Base-by-base conservation (phyloP, 2,888 invertebrate species). In the Ferrisia virgata region DNA sequence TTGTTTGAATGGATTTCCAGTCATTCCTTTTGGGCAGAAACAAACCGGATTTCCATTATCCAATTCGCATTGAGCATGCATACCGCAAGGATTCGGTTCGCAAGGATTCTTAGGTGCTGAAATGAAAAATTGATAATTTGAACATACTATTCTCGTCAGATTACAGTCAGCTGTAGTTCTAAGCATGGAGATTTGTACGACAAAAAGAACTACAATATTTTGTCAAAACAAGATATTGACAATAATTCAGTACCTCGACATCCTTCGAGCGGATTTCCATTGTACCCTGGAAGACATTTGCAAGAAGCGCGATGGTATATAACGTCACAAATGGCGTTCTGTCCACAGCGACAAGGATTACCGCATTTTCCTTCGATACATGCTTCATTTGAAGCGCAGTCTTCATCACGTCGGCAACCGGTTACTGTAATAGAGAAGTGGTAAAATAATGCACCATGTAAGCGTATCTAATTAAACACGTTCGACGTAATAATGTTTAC, bases 1-100 rank as follows among this genome's bases (percentile, higher is more conserved):
- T 89, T 93, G 94, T 88, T 93, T 92, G 88, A 96, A 96, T 69
- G 96, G 96, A 91, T 96, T 96, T 89, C 96, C 96, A 3, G 96
- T 96, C 86, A 95, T 90, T 85, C 95, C 96, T 89, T 94, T 95
- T 0, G 96, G 96, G 88, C 96, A 96, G 90, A 92, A 95, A 88
- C 96, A 97, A 86, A 96, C 94, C 1, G 96, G 96, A 88, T 93
- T 94, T 81, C 95, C 96, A 87, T 93, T 92, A 87, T 95, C 95
- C 80, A 93, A 91, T 89, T 95, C 95, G 88, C 96, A 97, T 86
- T 94, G 89, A 0, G 96, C 96, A 87, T 94, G 94, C 1, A 91
- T 89, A n/a, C 96, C 96, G 87, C 96, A 96, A n/a, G 96, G 96
- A 89, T 94, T 95, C 31, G 95, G 94, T 86, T 92, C 90, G 87